These are phyloP conservation scores for Branchipolynoe longqiensis DNA, from an alignment of 2,888 invertebrate species.

Conservation along the genomic window DNA sequence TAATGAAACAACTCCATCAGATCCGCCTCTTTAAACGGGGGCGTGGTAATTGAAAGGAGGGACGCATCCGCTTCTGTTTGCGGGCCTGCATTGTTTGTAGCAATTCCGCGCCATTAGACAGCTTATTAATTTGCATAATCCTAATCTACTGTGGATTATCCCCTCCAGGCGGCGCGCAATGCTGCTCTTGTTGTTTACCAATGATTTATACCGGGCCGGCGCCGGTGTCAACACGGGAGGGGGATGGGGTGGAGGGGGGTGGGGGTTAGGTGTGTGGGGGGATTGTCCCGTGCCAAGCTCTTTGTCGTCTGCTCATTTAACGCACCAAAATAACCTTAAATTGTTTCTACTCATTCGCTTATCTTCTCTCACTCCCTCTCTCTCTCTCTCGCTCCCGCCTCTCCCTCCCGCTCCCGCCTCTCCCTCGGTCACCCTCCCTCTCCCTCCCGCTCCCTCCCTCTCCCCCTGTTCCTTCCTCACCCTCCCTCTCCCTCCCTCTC, in stretches of 20 bases:
- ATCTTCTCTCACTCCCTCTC: too few relatives aligned
- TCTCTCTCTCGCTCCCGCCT: too few relatives aligned
- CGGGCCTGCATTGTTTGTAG: constrained; percentile 39
- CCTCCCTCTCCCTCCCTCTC: too few relatives aligned
- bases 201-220: constrained; percentile 36
- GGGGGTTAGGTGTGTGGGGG: too few relatives aligned
- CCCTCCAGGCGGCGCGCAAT: constrained; percentile 42
- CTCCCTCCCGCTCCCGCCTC: too few relatives aligned
- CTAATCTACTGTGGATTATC: constrained; percentile 52
- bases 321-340: too few relatives aligned
- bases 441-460: too few relatives aligned
- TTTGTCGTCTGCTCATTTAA: constrained; percentile 37
- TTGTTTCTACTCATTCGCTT: too few relatives aligned
- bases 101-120: constrained; percentile 29
- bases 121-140: constrained; percentile 50
- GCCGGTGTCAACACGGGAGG: constrained; percentile 45
- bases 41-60: constrained; percentile 53
- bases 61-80: constrained; percentile 50
- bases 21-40: constrained; percentile 19
- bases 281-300: constrained; percentile 22
- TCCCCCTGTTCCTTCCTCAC: too few relatives aligned
- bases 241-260: too few relatives aligned
- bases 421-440: too few relatives aligned
- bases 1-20: constrained; percentile 56
- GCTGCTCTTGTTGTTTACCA: constrained; percentile 41